These are phyloP conservation scores for Rafetus swinhoei DNA, from an alignment of 2,113 vertebrate genomes.

Conservation along the genomic window DNA sequence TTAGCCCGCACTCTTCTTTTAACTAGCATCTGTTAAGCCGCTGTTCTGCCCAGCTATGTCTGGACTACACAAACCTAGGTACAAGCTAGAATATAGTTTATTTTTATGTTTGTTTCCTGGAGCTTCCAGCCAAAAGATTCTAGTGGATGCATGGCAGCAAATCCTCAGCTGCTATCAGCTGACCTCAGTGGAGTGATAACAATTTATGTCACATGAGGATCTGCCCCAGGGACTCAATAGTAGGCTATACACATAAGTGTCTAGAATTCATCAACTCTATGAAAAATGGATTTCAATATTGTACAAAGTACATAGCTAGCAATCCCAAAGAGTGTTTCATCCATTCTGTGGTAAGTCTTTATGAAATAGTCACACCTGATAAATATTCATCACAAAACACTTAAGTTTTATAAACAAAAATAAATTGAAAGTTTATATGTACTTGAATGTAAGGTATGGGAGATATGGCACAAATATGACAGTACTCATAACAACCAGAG, in stretches of 20 bases:
- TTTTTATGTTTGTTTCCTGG: not conserved
- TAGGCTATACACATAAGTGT: not conserved
- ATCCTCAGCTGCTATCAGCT: rapidly evolving
- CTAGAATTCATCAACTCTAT: not conserved
- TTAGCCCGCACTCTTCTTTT: not conserved
- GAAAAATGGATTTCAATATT: not conserved
- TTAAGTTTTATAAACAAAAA: not conserved
- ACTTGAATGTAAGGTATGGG: rapidly evolving
- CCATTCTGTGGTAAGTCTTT: not conserved
- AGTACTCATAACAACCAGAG: not conserved
- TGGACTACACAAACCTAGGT: not conserved
- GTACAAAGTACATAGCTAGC: not conserved
- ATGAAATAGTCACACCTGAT: not conserved
- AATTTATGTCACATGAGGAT: not conserved
- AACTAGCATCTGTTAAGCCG: not conserved
- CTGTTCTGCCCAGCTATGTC: not conserved
- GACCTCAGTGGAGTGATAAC: not conserved
- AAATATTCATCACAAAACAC: not conserved
- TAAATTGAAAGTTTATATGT: not conserved
- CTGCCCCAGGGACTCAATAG: not conserved
- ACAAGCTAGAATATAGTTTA: not conserved
- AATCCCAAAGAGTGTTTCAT: not conserved
- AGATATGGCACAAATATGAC: not conserved
- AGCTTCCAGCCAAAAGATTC: not conserved
- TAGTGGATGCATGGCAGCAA: not conserved